A percentile compares a stretch with the other conserved stretches of the same genome.
Conservation (phyloP, 2,113 vertebrate genomes). For the Pedetes capensis region DNA sequence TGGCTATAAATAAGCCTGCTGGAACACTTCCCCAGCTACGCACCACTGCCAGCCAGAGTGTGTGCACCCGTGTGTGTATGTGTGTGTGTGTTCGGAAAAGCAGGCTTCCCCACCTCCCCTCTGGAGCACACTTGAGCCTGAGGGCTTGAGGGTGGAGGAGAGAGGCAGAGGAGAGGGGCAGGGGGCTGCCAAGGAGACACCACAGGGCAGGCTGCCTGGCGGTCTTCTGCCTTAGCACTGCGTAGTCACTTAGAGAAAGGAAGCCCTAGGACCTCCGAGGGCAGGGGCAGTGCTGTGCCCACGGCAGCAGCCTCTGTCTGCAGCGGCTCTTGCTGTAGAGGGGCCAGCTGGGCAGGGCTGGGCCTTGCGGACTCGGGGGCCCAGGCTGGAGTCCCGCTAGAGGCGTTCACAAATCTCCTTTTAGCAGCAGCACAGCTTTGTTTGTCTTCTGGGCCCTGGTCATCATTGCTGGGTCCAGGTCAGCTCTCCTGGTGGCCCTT, state of each 20-base stretch:
- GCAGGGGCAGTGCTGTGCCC: too few species aligned
- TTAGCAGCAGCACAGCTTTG: background rate
- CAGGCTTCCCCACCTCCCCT: background rate
- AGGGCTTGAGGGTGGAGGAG: background rate
- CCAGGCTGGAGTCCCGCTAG: background rate
- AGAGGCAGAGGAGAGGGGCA: background rate
- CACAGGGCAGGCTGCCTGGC: background rate
- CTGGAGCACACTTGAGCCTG: background rate
- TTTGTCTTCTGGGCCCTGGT: background rate
- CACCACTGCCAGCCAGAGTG: background rate
- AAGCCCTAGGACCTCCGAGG: too few species aligned
- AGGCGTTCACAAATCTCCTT: background rate
- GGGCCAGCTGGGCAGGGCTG: background rate
- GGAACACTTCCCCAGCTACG: constrained; percentile 49
- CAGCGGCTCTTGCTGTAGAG: background rate
- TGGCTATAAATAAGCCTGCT: constrained; percentile 65
- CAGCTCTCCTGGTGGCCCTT: background rate
- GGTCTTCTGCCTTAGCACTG: background rate
- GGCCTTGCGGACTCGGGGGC: background rate
- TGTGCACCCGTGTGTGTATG: background rate
- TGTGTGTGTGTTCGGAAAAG: background rate
- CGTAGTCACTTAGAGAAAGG: background rate
- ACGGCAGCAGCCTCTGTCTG: background rate
- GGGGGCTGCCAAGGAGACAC: background rate
- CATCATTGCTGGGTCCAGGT: background rate